Conservation (phyloP, 2,113 vertebrate genomes). For the Microcebus lehilahytsara region DNA sequence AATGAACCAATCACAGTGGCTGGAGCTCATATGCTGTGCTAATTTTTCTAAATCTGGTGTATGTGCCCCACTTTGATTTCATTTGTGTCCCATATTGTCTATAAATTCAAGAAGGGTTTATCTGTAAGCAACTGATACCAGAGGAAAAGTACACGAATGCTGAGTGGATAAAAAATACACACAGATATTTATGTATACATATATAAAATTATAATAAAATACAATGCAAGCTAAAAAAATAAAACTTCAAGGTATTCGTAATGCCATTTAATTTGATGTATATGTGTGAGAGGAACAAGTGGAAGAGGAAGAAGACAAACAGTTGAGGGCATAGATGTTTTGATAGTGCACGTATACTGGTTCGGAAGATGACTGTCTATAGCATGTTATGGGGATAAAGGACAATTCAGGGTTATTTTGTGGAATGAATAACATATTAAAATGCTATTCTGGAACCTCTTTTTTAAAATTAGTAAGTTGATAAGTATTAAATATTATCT, state of each 20-base stretch:
- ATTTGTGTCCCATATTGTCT: not conserved
- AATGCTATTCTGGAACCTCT: not conserved
- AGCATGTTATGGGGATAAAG: not conserved
- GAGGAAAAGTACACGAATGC: not conserved
- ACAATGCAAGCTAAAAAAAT: not conserved
- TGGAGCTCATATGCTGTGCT: not conserved
- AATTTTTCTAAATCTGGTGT: not conserved
- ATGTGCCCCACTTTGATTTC: not conserved
- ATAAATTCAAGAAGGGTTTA: not conserved
- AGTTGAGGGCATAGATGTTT: not conserved
- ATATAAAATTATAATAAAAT: not conserved
- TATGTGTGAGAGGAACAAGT: not conserved
- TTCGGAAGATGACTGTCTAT: not conserved
- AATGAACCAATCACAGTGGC: not conserved
- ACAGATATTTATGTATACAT: not conserved
- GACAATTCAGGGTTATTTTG: not conserved
- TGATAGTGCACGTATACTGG: not conserved
- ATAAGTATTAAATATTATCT: not conserved
- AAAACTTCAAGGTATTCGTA: not conserved
- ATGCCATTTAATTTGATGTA: not conserved
- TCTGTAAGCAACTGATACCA: not conserved
- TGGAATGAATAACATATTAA: not conserved
- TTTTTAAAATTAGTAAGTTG: not conserved
- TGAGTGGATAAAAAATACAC: not conserved
- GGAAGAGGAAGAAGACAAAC: not conserved